Percentiles rank a stretch among this genome's conserved stretches.
phyloP scores from a whole-genome alignment of 1,140 invertebrate species.

The Nomia melanderi region DNA sequence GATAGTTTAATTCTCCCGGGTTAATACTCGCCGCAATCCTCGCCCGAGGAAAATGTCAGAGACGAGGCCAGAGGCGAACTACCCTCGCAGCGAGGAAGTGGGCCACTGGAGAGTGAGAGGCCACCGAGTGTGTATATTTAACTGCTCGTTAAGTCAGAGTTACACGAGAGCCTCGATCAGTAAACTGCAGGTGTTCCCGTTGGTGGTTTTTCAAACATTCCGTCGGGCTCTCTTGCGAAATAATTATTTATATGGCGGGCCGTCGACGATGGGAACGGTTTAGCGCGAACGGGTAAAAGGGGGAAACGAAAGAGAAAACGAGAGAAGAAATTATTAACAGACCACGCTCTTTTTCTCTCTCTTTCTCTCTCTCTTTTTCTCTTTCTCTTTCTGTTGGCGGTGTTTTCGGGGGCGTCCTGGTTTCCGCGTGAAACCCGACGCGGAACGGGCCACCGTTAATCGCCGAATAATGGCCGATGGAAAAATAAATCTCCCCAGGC shows the following conservation, averaged over 20 bases:
- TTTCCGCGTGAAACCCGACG: background rate
- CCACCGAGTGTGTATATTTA: conserved; percentile 64
- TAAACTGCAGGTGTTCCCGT: conserved; percentile 47
- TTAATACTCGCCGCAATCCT: background rate
- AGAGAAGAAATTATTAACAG: too few species aligned
- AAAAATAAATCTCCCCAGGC: conserved; percentile 3
- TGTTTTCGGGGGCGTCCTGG: background rate
- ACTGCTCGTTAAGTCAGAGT: conserved; percentile 60
- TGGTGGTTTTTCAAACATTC: conserved; percentile 29
- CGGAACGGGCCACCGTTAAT: background rate
- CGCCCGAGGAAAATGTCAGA: conserved; percentile 10
- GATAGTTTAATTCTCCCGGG: too few species aligned
- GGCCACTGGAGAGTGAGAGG: conserved; percentile 67
- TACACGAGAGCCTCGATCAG: conserved; percentile 41
- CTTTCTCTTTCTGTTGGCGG: too few species aligned
- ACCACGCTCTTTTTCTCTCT: too few species aligned
- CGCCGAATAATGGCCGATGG: background rate
- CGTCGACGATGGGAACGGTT: background rate
- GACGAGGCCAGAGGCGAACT: conserved; percentile 14
- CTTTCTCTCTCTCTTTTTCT: too few species aligned
- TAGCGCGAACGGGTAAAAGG: too few species aligned
- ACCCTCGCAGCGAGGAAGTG: conserved; percentile 60
- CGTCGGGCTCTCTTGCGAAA: conserved; percentile 4
- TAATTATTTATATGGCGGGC: background rate
- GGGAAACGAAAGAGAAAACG: too few species aligned